These are phyloP conservation scores for Nebria ingens DNA, from an alignment of 1,140 invertebrate genomes.

Conservation along the genomic window DNA sequence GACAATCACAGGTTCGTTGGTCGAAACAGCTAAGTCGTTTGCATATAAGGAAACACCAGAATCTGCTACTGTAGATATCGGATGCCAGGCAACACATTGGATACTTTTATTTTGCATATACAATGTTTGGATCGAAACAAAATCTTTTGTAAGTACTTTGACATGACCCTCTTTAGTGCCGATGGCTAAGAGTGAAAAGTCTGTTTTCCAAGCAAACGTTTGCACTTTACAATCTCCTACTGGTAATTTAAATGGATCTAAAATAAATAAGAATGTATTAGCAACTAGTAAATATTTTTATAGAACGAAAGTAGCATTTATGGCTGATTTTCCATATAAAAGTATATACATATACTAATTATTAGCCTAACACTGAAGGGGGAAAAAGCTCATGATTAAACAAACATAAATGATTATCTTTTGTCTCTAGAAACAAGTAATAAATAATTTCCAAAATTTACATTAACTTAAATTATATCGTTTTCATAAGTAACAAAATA, in stretches of 20 bases:
- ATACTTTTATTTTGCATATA: conserved; percentile 44
- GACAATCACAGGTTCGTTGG: conserved; percentile 41
- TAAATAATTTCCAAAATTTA: no score
- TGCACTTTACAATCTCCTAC: conserved; percentile 32
- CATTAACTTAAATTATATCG: neutral
- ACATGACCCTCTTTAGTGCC: conserved; percentile 46
- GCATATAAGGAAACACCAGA: conserved; percentile 42
- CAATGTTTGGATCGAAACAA: conserved; percentile 30
- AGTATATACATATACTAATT: no score
- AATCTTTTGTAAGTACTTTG: conserved; percentile 17
- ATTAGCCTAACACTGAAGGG: no score
- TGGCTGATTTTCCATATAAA: no score
- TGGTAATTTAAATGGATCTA: conserved; percentile 24
- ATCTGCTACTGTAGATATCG: conserved; percentile 46
- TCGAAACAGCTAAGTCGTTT: conserved; percentile 53
- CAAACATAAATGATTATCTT: no score
- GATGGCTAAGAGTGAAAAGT: conserved; percentile 45
- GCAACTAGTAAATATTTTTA: no score
- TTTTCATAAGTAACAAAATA: neutral
- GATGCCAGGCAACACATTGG: conserved; percentile 59
- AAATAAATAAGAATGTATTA: no score
- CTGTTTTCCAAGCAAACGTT: conserved; percentile 52
- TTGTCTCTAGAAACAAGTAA: no score
- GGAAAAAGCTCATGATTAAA: no score
- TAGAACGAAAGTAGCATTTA: no score